Base-by-base conservation (phyloP, 2,797 vertebrate genomes). In the Megaceryle alcyon region DNA sequence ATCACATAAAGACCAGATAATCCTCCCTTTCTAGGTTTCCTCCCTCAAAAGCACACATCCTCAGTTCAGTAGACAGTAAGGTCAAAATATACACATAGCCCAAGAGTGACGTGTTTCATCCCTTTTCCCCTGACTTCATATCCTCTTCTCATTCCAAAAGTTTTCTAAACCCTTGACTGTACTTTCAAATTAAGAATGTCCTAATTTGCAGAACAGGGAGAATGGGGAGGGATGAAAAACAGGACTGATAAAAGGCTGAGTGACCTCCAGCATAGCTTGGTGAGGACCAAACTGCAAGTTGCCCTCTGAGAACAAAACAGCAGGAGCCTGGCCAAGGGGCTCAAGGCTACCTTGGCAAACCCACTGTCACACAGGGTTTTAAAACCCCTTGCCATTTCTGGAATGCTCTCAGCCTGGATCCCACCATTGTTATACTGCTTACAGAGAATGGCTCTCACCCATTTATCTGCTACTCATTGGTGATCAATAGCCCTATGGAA, bases 401-500 rank as follows among this genome's bases (percentile, higher is more conserved):
- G 51, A 86, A 86, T 16, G 28, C 53, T 21, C 35, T 70, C 80
- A 88, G 14, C 29, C 33, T 53, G 7, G 33, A 92, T n/a, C n/a
- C 25, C 71, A 51, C 43, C 2, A 0, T 10, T 86, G 51, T 39
- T 71, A 46, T 1, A 1, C 81, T 53, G 8, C 44, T 77, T 87
- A 75, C 18, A 72, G n/a, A 57, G n/a, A 78, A 65, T 0, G 21
- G 15, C 28, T 87, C n/a, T 88, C 17, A 18, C 10, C 4, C 25
- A 44, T 65, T 53, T 51, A 51, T 87, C 37, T 90, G 44, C 64
- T 73, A 10, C 57, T 91, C 53, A 57, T 23, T 64, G 56, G 33
- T 61, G 75, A 76, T 88, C 91, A 80, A 26, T 54, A 48, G 33
- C n/a, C 44, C 46, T 49, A 49, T 3, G 10, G 81, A 77, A 95